Evolutionary conservation across 2,113 vertebrate species (phyloP).

Genomic region (Centrocercus urophasianus): DNA sequence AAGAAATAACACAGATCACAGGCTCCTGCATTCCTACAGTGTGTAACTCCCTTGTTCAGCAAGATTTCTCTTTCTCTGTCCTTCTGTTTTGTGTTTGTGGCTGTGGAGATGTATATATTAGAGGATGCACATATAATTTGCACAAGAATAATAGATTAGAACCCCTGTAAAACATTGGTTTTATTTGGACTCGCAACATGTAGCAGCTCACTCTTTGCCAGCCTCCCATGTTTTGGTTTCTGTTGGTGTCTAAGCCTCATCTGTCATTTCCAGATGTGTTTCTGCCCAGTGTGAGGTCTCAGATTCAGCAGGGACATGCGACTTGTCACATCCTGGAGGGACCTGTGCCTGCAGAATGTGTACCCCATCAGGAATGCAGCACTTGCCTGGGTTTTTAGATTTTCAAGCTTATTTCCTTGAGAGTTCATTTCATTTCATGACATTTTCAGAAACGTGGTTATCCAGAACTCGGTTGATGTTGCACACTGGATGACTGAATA

Average conservation of each 20-base stretch:
- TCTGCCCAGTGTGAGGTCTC: background rate
- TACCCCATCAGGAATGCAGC: background rate
- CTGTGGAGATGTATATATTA: background rate
- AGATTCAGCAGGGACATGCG: background rate
- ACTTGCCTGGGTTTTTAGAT: background rate
- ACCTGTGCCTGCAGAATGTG: accelerated
- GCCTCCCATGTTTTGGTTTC: background rate
- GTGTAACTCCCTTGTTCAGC: constrained; percentile 57
- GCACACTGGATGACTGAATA: background rate
- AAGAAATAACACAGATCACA: constrained; percentile 68
- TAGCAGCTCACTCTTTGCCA: constrained; percentile 8
- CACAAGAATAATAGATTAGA: background rate
- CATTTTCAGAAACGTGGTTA: background rate
- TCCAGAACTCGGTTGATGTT: background rate
- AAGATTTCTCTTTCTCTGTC: constrained; percentile 29
- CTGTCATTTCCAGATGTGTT: background rate
- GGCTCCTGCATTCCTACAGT: constrained; percentile 57
- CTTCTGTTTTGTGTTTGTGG: constrained; percentile 1
- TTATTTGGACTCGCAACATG: constrained; percentile 50
- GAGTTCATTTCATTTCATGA: background rate
- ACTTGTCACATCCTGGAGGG: background rate
- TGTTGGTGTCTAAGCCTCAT: background rate
- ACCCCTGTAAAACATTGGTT: background rate
- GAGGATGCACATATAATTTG: background rate
- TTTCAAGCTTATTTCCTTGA: background rate